Evolutionary conservation across 2,797 vertebrate species (phyloP), one percentile per base, ranked within the genome.

Genomic region (Borostomias antarcticus): DNA sequence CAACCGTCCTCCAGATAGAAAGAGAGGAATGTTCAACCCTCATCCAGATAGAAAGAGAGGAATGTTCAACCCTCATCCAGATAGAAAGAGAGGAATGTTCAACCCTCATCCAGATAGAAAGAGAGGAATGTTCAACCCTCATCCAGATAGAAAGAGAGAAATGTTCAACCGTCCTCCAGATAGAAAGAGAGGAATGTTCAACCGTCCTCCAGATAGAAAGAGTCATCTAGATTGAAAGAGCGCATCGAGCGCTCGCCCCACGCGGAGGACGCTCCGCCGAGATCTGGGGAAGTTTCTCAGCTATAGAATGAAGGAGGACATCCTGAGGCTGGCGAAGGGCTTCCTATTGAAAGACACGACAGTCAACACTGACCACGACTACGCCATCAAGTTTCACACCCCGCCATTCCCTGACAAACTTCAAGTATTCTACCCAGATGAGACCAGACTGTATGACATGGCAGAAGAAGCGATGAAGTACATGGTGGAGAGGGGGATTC

Each of bases 311-410:
- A 58, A 68, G 45, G 68, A 73, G 25, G 26, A 23, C 4, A 26
- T 64, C 8, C 47, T 71, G 3, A 28, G 7, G 8, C 6, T 17
- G 11, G 33, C 45, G 32, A 62, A 30, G 23, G 61, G 68, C 2
- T 70, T 66, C 5, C 26, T 19, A 11, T 75, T 64, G 60, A 29
- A 60, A 3, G 60, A 37, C 25, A 69, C 54, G 1, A 32, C 21
- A 4, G 43, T 76, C 23, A 65, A 58, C 15, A 19, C 61, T 21
- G 53, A 80, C 19, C 45, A 54, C 13, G 29, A 72, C 21, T 72
- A 74, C 4, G 52, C 62, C 11, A 40, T 72, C 1, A 28, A 33
- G 0, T 74, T 72, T 25, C 76, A 68, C 23, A 74, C 70, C 0
- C 66, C 66, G 2, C n/a, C n/a, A n/a, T 63, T 66, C 3, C 70